Conservation (phyloP, 2,113 vertebrate species). For the Eidolon helvum region DNA sequence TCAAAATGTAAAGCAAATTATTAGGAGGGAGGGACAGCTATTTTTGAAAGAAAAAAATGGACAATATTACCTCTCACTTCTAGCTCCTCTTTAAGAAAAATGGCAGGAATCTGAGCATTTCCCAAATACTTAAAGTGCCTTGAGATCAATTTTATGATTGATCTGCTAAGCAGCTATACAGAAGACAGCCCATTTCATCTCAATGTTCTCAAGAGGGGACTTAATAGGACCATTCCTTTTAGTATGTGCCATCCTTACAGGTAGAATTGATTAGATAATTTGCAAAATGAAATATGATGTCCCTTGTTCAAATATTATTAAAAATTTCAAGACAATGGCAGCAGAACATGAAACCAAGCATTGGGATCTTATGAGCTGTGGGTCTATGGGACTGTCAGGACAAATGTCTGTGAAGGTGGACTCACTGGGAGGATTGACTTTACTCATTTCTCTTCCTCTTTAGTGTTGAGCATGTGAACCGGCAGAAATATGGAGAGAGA, state of each 20-base stretch:
- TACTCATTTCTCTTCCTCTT: background rate
- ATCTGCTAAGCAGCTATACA: background rate
- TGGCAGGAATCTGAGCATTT: background rate
- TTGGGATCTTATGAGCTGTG: too few species aligned
- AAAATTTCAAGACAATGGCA: background rate
- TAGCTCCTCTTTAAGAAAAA: background rate
- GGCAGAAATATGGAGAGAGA: background rate
- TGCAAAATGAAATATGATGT: background rate
- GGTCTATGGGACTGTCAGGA: fast-evolving
- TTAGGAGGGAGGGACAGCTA: background rate
- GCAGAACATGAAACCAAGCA: background rate
- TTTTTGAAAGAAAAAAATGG: background rate
- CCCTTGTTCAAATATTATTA: background rate
- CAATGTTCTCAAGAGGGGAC: background rate
- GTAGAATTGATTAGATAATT: background rate
- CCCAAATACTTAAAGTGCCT: background rate
- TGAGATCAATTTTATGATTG: background rate
- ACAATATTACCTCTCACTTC: background rate
- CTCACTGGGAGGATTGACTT: fast-evolving
- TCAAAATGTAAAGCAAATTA: background rate
- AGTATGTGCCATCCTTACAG: background rate
- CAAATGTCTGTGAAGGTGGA: background rate
- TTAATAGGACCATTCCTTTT: background rate
- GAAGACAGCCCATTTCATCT: background rate
- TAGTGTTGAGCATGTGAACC: background rate